phyloP scores from a whole-genome alignment of 2,888 invertebrate species.

The Hartigia nigra region DNA sequence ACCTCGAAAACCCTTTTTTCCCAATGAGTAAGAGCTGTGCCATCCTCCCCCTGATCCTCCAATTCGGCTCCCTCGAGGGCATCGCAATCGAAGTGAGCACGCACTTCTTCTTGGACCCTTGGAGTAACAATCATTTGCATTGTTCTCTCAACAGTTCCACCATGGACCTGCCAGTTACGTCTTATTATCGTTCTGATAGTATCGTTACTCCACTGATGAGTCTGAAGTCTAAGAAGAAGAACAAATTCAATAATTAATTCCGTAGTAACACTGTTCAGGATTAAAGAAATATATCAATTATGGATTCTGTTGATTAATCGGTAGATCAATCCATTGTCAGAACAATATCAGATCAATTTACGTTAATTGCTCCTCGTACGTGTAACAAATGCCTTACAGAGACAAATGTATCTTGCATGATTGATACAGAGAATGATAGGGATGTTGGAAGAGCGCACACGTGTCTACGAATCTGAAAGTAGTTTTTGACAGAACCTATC shows the following conservation, averaged over 20 bases:
- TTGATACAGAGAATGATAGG: slow-evolving; percentile 26
- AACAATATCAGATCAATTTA: slow-evolving; percentile 1
- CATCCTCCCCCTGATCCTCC: slow-evolving; percentile 98
- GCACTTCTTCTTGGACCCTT: slow-evolving; percentile 86
- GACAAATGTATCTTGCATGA: slow-evolving; percentile 27
- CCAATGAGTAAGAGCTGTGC: slow-evolving; percentile 98
- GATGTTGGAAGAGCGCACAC: not conserved
- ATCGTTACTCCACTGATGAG: slow-evolving; percentile 93
- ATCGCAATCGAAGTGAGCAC: slow-evolving; percentile 88
- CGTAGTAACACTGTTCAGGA: not conserved
- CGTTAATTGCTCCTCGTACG: slow-evolving; percentile 2
- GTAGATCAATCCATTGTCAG: not conserved
- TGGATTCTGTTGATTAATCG: not conserved
- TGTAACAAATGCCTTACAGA: slow-evolving; percentile 22
- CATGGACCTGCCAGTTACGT: slow-evolving; percentile 81
- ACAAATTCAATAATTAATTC: not conserved
- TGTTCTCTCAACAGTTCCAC: slow-evolving; percentile 78
- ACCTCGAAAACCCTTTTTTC: slow-evolving; percentile 98
- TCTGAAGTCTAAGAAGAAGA: slow-evolving; percentile 75
- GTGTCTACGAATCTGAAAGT: slow-evolving; percentile 4
- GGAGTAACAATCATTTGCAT: slow-evolving; percentile 94
- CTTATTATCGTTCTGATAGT: slow-evolving; percentile 83
- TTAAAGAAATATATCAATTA: not conserved
- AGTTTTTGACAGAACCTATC: slow-evolving; percentile 32
- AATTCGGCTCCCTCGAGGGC: slow-evolving; percentile 94